Conservation (phyloP, 2,888 invertebrate species). For the Eumerus sabulonum region DNA sequence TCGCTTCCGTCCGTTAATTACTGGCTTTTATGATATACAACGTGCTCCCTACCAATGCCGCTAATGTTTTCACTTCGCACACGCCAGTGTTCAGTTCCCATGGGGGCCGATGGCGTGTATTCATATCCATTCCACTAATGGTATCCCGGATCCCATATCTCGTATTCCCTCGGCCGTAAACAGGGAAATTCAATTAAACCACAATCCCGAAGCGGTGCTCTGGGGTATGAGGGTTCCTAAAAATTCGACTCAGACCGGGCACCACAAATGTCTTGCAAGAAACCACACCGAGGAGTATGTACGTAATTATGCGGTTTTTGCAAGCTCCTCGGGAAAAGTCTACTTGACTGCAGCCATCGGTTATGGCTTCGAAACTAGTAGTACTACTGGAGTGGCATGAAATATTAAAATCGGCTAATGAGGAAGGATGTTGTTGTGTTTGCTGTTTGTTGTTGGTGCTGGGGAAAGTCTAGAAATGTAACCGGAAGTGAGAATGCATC, state of each 20-base stretch:
- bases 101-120: constrained; percentile 42
- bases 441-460: no score
- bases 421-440: background rate
- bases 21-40: constrained; percentile 33
- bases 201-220: constrained; percentile 33
- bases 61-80: constrained; percentile 45
- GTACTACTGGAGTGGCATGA: constrained; percentile 49
- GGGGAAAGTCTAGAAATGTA: no score
- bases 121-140: constrained; percentile 55
- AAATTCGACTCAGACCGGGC: constrained; percentile 20
- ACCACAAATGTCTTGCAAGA: constrained; percentile 61
- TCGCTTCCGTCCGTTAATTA: constrained; percentile 48
- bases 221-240: constrained; percentile 4
- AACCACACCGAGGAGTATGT: constrained; percentile 8
- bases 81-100: constrained; percentile 22
- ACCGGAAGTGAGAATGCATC: constrained; percentile 50
- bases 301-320: constrained; percentile 9
- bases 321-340: constrained; percentile 31
- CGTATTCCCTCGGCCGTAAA: constrained; percentile 43
- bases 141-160: constrained; percentile 15
- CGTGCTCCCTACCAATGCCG: background rate
- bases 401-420: constrained; percentile 65
- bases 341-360: constrained; percentile 48
- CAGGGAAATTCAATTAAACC: constrained; percentile 67
- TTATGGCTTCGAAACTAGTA: constrained; percentile 57